These are phyloP conservation scores for Lepus timidus DNA, from an alignment of 2,113 vertebrate species.

Conservation along the genomic window DNA sequence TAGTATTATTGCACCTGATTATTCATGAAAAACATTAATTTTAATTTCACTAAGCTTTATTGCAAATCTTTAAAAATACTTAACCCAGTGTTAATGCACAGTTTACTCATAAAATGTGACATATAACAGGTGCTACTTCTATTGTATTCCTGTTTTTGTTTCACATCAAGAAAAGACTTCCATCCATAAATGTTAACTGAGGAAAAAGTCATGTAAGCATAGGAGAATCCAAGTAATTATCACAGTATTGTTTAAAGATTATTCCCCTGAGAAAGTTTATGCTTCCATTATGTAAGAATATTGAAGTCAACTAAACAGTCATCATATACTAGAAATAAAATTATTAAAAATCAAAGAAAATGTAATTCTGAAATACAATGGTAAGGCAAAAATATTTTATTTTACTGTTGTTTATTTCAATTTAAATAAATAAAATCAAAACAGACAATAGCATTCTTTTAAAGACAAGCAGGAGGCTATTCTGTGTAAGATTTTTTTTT, in stretches of 20 bases:
- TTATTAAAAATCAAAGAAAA: slow-evolving; percentile 53
- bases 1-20: neutral
- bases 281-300: slow-evolving; percentile 38
- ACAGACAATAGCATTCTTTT: slow-evolving; percentile 28
- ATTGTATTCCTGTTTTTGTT: neutral
- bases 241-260: slow-evolving; percentile 18
- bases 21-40: neutral
- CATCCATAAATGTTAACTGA: slow-evolving; percentile 23
- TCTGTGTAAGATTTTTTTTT: neutral
- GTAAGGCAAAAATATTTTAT: neutral
- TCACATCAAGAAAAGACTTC: neutral
- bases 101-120: neutral
- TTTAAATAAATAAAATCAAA: slow-evolving; percentile 48
- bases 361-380: slow-evolving; percentile 19
- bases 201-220: neutral
- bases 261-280: neutral
- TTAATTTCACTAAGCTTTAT: neutral
- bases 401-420: neutral
- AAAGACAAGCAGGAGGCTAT: neutral
- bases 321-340: slow-evolving; percentile 49
- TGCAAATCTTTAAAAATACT: neutral
- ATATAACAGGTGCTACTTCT: neutral
- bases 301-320: slow-evolving; percentile 40
- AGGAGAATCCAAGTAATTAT: slow-evolving; percentile 47
- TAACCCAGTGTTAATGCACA: neutral